These are phyloP conservation scores for Helostoma temminkii DNA, from an alignment of 2,797 vertebrate species.

Conservation along the genomic window DNA sequence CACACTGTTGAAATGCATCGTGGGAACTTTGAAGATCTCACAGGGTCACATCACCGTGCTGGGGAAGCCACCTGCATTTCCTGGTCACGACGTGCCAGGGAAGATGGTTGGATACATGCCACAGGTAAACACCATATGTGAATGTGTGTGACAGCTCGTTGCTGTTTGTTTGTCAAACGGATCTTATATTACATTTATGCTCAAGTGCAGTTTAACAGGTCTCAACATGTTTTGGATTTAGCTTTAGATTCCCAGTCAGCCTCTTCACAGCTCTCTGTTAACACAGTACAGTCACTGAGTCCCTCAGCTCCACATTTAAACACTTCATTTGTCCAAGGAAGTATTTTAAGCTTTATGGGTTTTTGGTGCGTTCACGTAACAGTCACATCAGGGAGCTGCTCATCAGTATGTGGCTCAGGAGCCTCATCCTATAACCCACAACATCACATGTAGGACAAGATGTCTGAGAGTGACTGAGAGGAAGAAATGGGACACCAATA, in stretches of 20 bases:
- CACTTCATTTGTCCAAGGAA: too few relatives aligned
- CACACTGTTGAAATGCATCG: constrained; percentile 86
- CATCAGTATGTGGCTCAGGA: not conserved
- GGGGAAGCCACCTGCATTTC: constrained; percentile 85
- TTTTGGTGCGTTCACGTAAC: too few relatives aligned
- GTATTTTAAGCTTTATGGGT: too few relatives aligned
- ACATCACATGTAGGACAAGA: constrained; percentile 27
- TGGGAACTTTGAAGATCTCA: constrained; percentile 86
- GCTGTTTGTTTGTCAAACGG: too few relatives aligned
- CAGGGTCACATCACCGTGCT: constrained; percentile 83
- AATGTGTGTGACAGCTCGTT: not conserved
- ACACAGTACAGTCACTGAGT: too few relatives aligned
- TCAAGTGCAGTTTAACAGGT: too few relatives aligned
- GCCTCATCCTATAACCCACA: constrained; percentile 27
- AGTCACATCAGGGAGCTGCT: too few relatives aligned
- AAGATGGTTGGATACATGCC: constrained; percentile 89
- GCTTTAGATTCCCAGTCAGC: too few relatives aligned
- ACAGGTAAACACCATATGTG: constrained; percentile 71
- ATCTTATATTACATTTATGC: too few relatives aligned
- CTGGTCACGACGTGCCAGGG: constrained; percentile 85
- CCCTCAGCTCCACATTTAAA: too few relatives aligned
- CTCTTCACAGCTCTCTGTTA: too few relatives aligned
- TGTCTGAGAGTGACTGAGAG: constrained; percentile 32
- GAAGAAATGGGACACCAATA: constrained; percentile 26
- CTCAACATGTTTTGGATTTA: too few relatives aligned